Evolutionary conservation across 1,140 invertebrate genomes (phyloP), one percentile per base, ranked within the genome.

Genomic region (Pogonognathellus flavescens): DNA sequence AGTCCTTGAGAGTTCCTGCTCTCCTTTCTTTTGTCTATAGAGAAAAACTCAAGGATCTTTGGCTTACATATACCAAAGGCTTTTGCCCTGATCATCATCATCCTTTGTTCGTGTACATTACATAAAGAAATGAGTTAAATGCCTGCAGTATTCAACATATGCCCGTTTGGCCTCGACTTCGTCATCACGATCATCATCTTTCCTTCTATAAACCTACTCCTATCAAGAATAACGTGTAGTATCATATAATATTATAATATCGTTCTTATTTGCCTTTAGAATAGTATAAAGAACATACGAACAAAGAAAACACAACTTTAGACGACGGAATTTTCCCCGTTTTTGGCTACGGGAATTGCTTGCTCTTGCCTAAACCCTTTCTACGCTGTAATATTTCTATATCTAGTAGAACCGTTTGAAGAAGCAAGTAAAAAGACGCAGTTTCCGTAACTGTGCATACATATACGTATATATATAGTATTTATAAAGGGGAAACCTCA

Each of bases 1-100:
- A 49, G 70, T 76, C 70, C 70, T 76, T 76, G 70, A 76, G 70
- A 49, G 49, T n/a, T 31, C n/a, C 31, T 76, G 31, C 41, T 50
- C 70, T 76, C 41, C 70, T 76, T 76, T 50, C 41, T 76, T 70
- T 50, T 76, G 25, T 76, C 70, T 76, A 16, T 14, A 10, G n/a
- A 7, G 62, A 25, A 6, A 66, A 66, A 66, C 62, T 66, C 62
- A 66, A 66, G 62, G 62, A 20, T 66, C 25, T 66, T 66, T 41
- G 31, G 31, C 31, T 41, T 41, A 41, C 22, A 66, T 66, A 20
- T 20, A 14, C 14, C 5, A 10, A 66, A 66, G 62, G 62, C 62
- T 66, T 66, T 66, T 66, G 62, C 62, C 62, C 62, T 66, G 20
- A 1, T 25, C 22, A 3, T 22, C 62, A 41, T 41, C 31, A 41